Evolutionary conservation across 2,797 vertebrate species (phyloP), one percentile per base, ranked within the genome.

Genomic region (Hypotaenidia okinawae): DNA sequence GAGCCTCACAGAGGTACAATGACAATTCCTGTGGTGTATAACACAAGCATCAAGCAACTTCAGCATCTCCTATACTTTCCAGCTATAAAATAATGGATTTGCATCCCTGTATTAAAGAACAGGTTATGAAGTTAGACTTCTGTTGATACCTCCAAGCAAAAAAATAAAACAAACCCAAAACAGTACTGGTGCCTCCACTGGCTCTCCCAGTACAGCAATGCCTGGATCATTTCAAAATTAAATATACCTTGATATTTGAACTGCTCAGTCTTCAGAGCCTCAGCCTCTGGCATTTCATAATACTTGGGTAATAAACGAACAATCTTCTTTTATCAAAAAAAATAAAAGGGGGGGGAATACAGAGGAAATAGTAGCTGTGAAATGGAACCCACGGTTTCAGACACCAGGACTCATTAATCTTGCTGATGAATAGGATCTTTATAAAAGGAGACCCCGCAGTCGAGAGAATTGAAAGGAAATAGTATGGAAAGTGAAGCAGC

Each of bases 251-350:
- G 62, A 82, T 96, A 96, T 95, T 95, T 96, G 96, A 97, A 96
- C 93, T 90, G 87, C 87, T 95, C 75, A 67, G 74, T 93, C 84
- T 96, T 76, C 86, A 93, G 94, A 90, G 67, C 59, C 87, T 93
- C 84, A 96, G 93, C 95, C 96, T 68, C 75, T 87, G 96, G 95
- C 95, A 96, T 97, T 97, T 97, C 91, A 95, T 97, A 93, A 96
- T 95, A 92, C 90, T 94, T 94, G 27, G 87, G 91, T 94, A 96
- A 97, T 95, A 97, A 93, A 94, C 8, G 63, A 95, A 96, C 82
- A 96, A 95, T 94, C 87, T 94, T 89, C 85, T 93, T 96, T 92
- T 73, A 95, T 84, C 22, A 52, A 87, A 62, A 62, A 94, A 84
- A 87, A 77, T 32, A 80, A 16, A 55, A 41, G 35, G 13, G 52